Evolutionary conservation across 1,140 invertebrate genomes (phyloP), one percentile per base, ranked within the genome.

Genomic region (Microplitis demolitor): DNA sequence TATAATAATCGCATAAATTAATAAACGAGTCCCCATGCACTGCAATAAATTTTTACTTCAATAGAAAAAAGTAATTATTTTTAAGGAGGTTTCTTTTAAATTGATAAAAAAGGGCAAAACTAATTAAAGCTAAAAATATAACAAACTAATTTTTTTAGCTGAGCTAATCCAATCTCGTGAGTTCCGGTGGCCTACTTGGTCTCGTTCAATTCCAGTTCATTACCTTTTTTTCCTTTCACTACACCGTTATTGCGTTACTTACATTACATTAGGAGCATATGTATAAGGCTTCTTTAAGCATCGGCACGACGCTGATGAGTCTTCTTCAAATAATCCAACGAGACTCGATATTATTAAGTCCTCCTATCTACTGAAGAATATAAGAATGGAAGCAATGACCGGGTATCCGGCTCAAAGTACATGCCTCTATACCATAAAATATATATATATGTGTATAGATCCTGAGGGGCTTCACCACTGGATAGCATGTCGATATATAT

Each of bases 141-240:
- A 24, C 24, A 24, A 24, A 24, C 24, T 24, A 24, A 24, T 24
- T 24, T 24, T 24, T 24, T 24, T 24, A 24, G 24, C 24, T 24
- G 24, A 24, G 24, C 24, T 56, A 24, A 56, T 56, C 24, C 53
- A 39, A 62, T 35, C 33, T n/a, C 35, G 34, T 24, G 11, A 62
- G 60, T 62, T 62, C 60, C 60, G 60, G 60, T 62, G 60, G 60
- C 60, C 60, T 62, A 62, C 35, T 62, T 62, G 60, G 34, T 35
- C 33, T 62, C 35, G 5, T 13, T 0, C 53, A 13, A 56, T 31
- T 62, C 60, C 60, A 62, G 60, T 62, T 39, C 13, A 39, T 35
- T 62, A 62, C 16, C 9, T 31, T 62, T 62, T 62, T 62, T 62
- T 35, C 60, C 60, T 34, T 35, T n/a, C 31, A 39, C 35, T 62